Conservation (phyloP, 2,113 vertebrate species). For the Psammodynastes pulverulentus region DNA sequence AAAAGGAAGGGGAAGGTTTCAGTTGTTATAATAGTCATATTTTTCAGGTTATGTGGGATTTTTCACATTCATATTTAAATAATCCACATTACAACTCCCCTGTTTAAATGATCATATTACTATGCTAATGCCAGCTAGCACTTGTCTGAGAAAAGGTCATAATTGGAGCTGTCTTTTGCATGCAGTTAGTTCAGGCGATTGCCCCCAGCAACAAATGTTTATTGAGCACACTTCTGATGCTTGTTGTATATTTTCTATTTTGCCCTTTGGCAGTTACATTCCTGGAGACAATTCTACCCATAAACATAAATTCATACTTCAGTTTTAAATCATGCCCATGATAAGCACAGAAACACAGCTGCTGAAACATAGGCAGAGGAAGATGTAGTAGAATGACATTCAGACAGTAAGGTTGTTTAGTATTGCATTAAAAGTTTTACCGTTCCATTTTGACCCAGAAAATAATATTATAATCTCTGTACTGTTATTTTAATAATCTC, state of each 20-base stretch:
- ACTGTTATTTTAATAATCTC: background rate
- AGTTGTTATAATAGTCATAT: background rate
- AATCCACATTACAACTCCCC: background rate
- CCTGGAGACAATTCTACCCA: conserved; percentile 2
- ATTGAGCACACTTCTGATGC: background rate
- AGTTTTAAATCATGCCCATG: background rate
- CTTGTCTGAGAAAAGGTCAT: conserved; percentile 3
- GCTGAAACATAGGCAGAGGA: background rate
- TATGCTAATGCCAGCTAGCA: background rate
- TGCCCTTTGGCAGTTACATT: background rate
- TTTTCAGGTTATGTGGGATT: background rate
- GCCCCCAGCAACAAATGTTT: background rate
- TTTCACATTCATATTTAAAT: background rate
- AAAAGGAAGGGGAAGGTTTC: background rate
- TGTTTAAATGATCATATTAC: background rate
- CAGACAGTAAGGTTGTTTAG: background rate
- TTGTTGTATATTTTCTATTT: background rate
- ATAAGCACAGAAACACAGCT: background rate
- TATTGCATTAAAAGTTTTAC: background rate
- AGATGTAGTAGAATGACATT: background rate
- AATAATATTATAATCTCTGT: background rate
- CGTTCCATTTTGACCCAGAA: background rate
- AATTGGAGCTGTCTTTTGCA: conserved; percentile 10
- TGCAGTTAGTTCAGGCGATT: background rate
- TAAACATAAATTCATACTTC: background rate